Conservation (phyloP, 2,888 invertebrate genomes). For the Pyrocoelia pectoralis region DNA sequence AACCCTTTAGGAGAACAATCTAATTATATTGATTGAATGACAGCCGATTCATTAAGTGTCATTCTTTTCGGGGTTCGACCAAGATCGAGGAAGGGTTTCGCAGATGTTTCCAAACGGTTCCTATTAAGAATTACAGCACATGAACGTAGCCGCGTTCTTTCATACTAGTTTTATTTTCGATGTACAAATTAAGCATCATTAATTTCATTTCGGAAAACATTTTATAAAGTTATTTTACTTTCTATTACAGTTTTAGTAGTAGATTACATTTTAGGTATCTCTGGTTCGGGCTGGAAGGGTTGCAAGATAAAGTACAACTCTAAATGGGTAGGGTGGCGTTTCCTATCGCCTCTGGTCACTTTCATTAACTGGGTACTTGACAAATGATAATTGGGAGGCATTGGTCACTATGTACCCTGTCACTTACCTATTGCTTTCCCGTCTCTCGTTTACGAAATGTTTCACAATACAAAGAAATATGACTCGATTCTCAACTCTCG, state of each 20-base stretch:
- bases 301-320: slow-evolving; percentile 59
- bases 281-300: slow-evolving; percentile 54
- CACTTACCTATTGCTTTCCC: slow-evolving; percentile 55
- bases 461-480: slow-evolving; percentile 1
- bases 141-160: too few species aligned
- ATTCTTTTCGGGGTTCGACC: slow-evolving; percentile 51
- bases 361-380: slow-evolving; percentile 62
- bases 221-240: not conserved
- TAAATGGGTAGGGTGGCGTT: slow-evolving; percentile 57
- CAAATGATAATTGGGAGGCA: slow-evolving; percentile 62
- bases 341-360: slow-evolving; percentile 59
- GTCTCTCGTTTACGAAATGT: slow-evolving; percentile 53
- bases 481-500: slow-evolving; percentile 35
- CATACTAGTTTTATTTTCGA: too few species aligned
- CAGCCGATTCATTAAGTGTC: slow-evolving; percentile 62
- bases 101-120: slow-evolving; percentile 48
- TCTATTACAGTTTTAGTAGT: not conserved
- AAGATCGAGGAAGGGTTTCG: slow-evolving; percentile 49
- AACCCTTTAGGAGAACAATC: slow-evolving; percentile 59
- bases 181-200: too few species aligned
- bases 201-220: too few species aligned
- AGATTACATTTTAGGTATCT: slow-evolving; percentile 34
- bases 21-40: slow-evolving; percentile 63
- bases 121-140: slow-evolving; percentile 13
- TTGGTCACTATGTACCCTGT: slow-evolving; percentile 60